These are phyloP conservation scores for Subanguina moxae DNA, from an alignment of 1,140 invertebrate genomes.

Conservation along the genomic window DNA sequence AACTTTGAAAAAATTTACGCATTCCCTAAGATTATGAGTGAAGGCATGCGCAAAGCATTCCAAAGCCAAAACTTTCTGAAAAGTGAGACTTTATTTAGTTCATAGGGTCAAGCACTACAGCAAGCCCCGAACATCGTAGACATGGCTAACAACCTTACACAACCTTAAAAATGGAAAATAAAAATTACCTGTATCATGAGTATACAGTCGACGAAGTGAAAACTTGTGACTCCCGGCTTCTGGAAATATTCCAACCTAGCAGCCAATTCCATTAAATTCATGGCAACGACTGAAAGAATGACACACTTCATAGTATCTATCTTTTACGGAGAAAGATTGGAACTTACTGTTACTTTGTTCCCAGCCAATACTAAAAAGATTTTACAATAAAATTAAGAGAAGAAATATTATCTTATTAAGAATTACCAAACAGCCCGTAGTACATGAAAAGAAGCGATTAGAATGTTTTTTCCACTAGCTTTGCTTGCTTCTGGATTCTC, in stretches of 20 bases:
- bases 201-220: constrained; percentile 29
- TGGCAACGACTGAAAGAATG: constrained; percentile 27
- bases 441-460: constrained; percentile 20
- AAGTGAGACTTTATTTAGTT: no score
- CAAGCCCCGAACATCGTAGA: no score
- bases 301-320: background rate
- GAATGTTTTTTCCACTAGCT: constrained; percentile 12
- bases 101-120: no score
- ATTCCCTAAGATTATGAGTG: no score
- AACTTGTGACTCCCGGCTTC: constrained; percentile 15
- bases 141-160: no score
- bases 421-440: constrained; percentile 12
- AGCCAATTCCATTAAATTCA: constrained; percentile 25
- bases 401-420: no score
- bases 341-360: background rate
- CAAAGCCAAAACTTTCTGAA: no score
- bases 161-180: no score
- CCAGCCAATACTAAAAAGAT: constrained; percentile 12
- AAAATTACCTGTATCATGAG: constrained; percentile 3
- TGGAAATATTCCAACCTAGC: constrained; percentile 24
- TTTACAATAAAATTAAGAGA: no score
- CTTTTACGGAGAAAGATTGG: background rate
- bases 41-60: no score
- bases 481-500: constrained; percentile 32
- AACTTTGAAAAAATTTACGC: no score